Conservation (phyloP, 92 coral and sea anemone genomes). For the Paragorgia papillata region DNA sequence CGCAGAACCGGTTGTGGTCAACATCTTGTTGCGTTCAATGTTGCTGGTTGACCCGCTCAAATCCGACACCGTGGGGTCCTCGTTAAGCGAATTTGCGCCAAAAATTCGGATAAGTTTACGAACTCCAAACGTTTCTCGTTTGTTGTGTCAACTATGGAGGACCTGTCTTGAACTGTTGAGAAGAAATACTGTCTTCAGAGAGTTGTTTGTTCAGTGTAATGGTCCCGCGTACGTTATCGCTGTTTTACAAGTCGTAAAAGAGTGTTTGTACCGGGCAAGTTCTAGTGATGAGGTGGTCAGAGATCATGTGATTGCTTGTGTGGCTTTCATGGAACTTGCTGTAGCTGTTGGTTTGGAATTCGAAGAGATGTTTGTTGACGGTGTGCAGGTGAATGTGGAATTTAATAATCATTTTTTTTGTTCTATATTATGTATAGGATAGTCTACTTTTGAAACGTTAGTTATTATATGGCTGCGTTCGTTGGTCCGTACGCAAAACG, state of each 20-base stretch:
- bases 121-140: slow-evolving; percentile 11
- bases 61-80: neutral
- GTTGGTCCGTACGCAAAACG: too few relatives aligned
- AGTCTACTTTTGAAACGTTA: too few relatives aligned
- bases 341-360: slow-evolving; percentile 37
- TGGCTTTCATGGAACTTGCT: slow-evolving; percentile 17
- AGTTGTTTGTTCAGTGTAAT: slow-evolving; percentile 64
- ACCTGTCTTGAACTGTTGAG: slow-evolving; percentile 78
- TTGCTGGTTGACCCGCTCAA: slow-evolving; percentile 8
- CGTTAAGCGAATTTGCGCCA: slow-evolving; percentile 23
- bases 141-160: slow-evolving; percentile 70
- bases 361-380: slow-evolving; percentile 20
- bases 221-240: slow-evolving; percentile 47
- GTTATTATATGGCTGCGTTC: too few relatives aligned
- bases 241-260: slow-evolving; percentile 26
- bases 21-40: slow-evolving; percentile 22
- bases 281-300: neutral
- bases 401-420: neutral
- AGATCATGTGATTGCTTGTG: slow-evolving; percentile 15
- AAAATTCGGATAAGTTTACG: slow-evolving; percentile 12
- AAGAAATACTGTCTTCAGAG: slow-evolving; percentile 68
- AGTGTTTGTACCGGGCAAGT: slow-evolving; percentile 2
- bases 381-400: slow-evolving; percentile 19
- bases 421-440: too few relatives aligned
- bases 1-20: neutral